Conservation (phyloP, 1,140 invertebrate genomes). For the Nasonia longicornis region DNA sequence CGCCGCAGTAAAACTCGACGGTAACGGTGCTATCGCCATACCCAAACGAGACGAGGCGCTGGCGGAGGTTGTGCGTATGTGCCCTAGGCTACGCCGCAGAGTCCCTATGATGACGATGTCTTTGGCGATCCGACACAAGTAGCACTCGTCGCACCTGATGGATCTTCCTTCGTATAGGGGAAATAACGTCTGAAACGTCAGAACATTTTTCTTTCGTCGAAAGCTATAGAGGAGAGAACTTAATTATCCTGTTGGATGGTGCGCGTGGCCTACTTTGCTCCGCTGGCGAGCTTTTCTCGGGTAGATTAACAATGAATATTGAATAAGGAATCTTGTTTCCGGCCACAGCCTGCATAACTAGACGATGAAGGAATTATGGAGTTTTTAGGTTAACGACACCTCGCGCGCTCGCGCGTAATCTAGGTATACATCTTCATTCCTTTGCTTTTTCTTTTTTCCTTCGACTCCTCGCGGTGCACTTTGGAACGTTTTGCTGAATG, state of each 20-base stretch:
- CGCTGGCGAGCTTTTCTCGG: not conserved
- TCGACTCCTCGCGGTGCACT: no score
- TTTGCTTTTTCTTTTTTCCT: no score
- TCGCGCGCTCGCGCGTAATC: no score
- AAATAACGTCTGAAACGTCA: not conserved
- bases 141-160: conserved; percentile 6
- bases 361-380: conserved; percentile 10
- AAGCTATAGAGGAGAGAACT: conserved; percentile 39
- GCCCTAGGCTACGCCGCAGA: not conserved
- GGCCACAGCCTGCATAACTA: conserved; percentile 9
- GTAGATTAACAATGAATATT: conserved; percentile 39
- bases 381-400: conserved; percentile 29
- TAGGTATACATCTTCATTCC: no score
- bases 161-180: no score
- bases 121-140: not conserved
- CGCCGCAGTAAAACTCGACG: conserved; percentile 43
- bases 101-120: not conserved
- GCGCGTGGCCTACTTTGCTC: not conserved
- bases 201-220: no score
- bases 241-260: not conserved
- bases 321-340: conserved; percentile 29
- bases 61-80: not conserved
- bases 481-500: no score
- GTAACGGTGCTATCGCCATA: conserved; percentile 24
- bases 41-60: not conserved